These are phyloP conservation scores for Ophion obscuratus DNA, from an alignment of 2,888 invertebrate species.

Conservation along the genomic window DNA sequence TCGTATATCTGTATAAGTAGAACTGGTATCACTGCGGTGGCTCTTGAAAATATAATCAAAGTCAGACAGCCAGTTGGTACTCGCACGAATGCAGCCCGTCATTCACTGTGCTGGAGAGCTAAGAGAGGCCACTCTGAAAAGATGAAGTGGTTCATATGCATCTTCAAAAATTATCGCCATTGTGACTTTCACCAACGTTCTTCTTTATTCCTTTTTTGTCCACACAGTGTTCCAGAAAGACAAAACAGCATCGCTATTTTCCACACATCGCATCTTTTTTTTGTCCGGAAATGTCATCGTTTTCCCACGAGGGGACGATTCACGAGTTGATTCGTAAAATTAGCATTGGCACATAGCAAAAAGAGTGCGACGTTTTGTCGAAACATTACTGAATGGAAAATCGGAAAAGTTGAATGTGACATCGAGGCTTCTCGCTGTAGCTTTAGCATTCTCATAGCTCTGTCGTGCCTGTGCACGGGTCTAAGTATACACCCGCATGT, in stretches of 20 bases:
- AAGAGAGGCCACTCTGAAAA: background rate
- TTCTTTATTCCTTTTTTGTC: conserved; percentile 15
- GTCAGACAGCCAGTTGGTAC: conserved; percentile 35
- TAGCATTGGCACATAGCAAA: too few species aligned
- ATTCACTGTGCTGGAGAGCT: conserved; percentile 20
- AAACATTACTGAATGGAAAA: too few species aligned
- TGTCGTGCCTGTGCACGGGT: too few species aligned
- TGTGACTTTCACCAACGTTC: conserved; percentile 7
- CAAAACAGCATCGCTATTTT: background rate
- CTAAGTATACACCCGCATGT: too few species aligned
- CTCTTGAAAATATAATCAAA: conserved; percentile 63
- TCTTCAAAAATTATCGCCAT: conserved; percentile 43
- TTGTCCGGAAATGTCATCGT: too few species aligned
- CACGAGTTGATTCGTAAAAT: too few species aligned
- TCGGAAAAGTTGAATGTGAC: too few species aligned
- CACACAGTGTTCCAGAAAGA: background rate
- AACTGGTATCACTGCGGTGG: conserved; percentile 18
- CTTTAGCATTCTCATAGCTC: too few species aligned
- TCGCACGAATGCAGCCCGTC: conserved; percentile 12
- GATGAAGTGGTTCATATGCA: background rate
- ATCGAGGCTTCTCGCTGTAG: too few species aligned
- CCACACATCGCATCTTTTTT: too few species aligned
- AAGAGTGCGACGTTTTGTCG: too few species aligned
- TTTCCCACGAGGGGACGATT: too few species aligned
- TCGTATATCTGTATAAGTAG: conserved; percentile 3